Percentiles rank a stretch among this genome's conserved stretches.
Evolutionary conservation across 2,888 invertebrate genomes (phyloP).

Genomic region (Mimachlamys varia): DNA sequence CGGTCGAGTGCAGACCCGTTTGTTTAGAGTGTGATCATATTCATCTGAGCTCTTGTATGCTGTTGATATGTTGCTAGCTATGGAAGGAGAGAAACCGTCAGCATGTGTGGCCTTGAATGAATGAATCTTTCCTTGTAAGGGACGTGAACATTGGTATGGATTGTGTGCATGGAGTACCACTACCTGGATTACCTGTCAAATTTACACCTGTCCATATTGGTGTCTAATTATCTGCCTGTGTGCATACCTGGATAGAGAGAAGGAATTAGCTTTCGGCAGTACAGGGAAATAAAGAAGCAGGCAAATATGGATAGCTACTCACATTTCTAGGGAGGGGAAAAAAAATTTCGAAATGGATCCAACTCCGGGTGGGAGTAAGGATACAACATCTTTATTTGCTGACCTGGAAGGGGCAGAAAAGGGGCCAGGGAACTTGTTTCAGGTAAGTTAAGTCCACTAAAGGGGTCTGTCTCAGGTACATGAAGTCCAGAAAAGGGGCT

Average conservation of each 20-base stretch:
- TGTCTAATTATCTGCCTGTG: neutral
- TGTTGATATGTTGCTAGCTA: slow-evolving; percentile 34
- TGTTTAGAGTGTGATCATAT: slow-evolving; percentile 14
- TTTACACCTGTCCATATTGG: neutral
- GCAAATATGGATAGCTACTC: neutral
- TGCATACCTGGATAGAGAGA: slow-evolving; percentile 9
- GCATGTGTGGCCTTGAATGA: neutral
- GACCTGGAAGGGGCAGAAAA: neutral
- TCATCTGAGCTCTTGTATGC: slow-evolving; percentile 28
- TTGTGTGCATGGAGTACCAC: neutral
- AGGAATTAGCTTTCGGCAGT: neutral
- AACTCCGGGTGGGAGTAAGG: neutral
- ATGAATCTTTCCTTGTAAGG: neutral
- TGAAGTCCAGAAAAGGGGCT: neutral
- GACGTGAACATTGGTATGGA: neutral
- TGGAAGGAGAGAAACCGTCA: neutral
- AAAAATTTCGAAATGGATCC: neutral
- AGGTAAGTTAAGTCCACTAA: neutral
- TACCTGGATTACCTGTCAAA: slow-evolving; percentile 18
- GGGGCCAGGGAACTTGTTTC: neutral
- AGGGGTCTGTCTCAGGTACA: too few relatives aligned
- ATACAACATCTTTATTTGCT: neutral
- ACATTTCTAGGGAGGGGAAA: neutral
- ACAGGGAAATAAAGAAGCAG: neutral
- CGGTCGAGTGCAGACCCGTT: slow-evolving; percentile 13